Evolutionary conservation across 64 coral and sea anemone genomes (phyloP), one percentile per base, ranked within the genome.

Genomic region (Montipora efflorescens): DNA sequence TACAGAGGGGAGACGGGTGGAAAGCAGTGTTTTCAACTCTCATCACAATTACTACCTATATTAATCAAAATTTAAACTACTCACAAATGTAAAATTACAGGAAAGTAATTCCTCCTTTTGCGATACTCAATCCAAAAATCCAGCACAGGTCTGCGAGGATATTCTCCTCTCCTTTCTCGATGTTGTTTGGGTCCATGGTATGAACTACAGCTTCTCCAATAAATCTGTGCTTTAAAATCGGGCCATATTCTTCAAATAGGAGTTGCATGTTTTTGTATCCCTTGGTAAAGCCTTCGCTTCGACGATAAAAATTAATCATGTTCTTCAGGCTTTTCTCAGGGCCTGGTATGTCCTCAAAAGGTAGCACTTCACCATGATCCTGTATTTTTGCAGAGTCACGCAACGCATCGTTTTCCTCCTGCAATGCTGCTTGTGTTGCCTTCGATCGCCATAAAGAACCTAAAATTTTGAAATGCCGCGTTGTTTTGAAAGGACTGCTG

Each of bases 291-390:
- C 88, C 88, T 20, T 59, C 88, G 7, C 8, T 77, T 66, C 45
- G 12, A 5, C 69, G 19, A 22, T 22, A 73, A 22, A 73, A 22
- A 7, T 21, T n/a, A 0, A 73, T 16, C n/a, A 73, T 21, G 18
- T 7, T 16, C 1, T 21, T 21, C 69, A 21, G 4, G 18, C 19
- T 28, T 0, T 7, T 21, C 88, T 67, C 78, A 20, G 88, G 88
- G 18, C 88, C 88, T 5, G 88, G 88, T 19, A 90, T 90, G 75
- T 90, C 88, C 49, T 90, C 76, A 7, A 90, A 66, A 0, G 88
- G 88, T 55, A 1, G 52, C 5, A 55, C 52, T 55, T 55, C 52
- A 1, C 52, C 52, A 55, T 55, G 10, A 55, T 10, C 52, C 52
- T 55, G 6, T 0, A 55, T 55, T 10, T 55, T 10, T 55, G 1